Evolutionary conservation across 2,797 vertebrate species (phyloP).

Genomic region (Sus cebifrons): DNA sequence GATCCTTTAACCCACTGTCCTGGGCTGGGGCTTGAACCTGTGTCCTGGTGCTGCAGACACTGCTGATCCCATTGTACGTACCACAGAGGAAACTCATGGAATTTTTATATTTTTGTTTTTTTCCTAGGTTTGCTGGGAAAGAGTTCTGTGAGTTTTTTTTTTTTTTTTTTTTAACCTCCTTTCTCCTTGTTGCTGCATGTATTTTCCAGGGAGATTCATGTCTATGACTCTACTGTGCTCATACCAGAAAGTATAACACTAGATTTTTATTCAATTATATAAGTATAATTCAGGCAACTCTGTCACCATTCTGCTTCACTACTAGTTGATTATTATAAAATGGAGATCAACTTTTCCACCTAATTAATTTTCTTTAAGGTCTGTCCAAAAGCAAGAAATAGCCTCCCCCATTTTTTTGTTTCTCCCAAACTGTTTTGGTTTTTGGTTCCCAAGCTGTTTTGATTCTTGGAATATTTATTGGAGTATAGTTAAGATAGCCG

Average conservation of each 20-base stretch:
- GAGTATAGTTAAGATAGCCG: neutral
- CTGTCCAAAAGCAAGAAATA: conserved; percentile 30
- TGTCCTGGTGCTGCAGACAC: too few relatives aligned
- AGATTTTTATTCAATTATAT: conserved; percentile 20
- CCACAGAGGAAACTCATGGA: neutral
- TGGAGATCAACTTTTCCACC: neutral
- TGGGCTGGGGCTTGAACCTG: too few relatives aligned
- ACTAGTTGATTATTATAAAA: neutral
- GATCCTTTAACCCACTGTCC: too few relatives aligned
- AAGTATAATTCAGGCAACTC: neutral
- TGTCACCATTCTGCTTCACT: neutral
- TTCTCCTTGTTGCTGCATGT: conserved; percentile 1
- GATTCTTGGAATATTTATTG: neutral
- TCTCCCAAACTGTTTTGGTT: neutral
- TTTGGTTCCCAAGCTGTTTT: neutral
- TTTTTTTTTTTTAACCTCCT: neutral
- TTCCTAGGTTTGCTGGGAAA: conserved; percentile 9
- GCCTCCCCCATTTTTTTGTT: neutral
- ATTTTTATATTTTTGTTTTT: conserved; percentile 22
- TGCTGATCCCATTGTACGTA: too few relatives aligned
- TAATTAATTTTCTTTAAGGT: conserved; percentile 37
- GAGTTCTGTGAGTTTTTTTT: neutral
- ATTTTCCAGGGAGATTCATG: neutral
- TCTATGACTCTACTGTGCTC: neutral
- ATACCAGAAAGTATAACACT: neutral